Evolutionary conservation across 2,888 invertebrate genomes (phyloP).

Genomic region (Xanthia icteritia): DNA sequence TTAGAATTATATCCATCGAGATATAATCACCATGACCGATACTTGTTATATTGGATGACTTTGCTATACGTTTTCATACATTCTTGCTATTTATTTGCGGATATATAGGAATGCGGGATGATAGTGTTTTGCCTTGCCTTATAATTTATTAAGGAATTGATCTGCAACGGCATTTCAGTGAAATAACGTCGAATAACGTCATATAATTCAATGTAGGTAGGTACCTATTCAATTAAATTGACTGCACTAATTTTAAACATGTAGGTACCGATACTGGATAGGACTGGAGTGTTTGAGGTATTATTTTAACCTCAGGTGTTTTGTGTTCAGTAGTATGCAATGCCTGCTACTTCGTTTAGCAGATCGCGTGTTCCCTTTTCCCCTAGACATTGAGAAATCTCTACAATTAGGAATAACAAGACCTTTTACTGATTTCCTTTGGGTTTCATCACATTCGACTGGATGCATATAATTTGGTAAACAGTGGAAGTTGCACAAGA

Average conservation of each 20-base stretch:
- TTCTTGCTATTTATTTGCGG: conserved; percentile 40
- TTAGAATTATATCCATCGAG: conserved; percentile 73
- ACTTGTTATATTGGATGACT: conserved; percentile 78
- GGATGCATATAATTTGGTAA: conserved; percentile 31
- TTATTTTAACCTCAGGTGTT: neutral
- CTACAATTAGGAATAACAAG: conserved; percentile 1
- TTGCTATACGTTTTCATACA: conserved; percentile 58
- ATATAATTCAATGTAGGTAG: neutral
- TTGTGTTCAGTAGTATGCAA: neutral
- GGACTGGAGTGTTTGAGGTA: neutral
- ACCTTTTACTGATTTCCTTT: conserved; percentile 30
- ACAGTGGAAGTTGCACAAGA: conserved; percentile 61
- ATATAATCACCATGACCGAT: conserved; percentile 64
- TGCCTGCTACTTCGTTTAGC: neutral
- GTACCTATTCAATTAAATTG: neutral
- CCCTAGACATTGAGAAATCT: conserved; percentile 10
- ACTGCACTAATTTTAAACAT: neutral
- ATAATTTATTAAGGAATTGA: neutral
- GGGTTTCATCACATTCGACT: conserved; percentile 27
- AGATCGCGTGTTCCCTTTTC: neutral
- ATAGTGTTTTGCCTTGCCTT: conserved; percentile 10
- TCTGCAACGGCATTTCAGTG: neutral
- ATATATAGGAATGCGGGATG: neutral
- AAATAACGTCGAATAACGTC: too few relatives aligned
- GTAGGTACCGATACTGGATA: neutral